These are phyloP conservation scores for Aplodontia rufa DNA, from an alignment of 2,113 vertebrate species.

Conservation along the genomic window DNA sequence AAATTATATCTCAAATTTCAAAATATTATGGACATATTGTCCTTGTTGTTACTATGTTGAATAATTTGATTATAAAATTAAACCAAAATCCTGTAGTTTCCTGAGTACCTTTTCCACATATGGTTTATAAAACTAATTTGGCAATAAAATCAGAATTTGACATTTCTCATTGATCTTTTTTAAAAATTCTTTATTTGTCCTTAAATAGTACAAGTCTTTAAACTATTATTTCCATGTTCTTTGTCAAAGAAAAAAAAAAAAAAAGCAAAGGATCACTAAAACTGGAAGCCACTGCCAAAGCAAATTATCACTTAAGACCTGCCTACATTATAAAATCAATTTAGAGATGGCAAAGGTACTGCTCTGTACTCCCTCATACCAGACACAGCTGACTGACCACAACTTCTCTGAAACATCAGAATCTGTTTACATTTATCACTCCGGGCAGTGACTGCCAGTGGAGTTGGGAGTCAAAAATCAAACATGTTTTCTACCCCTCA, in stretches of 20 bases:
- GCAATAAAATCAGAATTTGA: slow-evolving; percentile 34
- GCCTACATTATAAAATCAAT: background rate
- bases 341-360: background rate
- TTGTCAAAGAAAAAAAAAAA: background rate
- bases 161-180: slow-evolving; percentile 20
- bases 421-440: background rate
- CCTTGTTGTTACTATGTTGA: background rate
- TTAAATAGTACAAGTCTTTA: slow-evolving; percentile 22
- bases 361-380: background rate
- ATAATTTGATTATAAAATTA: slow-evolving; percentile 52
- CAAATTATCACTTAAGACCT: background rate
- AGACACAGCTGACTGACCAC: background rate
- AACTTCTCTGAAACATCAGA: background rate
- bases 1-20: background rate
- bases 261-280: slow-evolving; percentile 21
- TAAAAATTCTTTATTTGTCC: background rate
- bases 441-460: background rate
- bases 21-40: background rate
- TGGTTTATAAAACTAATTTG: background rate
- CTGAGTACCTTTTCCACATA: background rate
- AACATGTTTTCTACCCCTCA: background rate
- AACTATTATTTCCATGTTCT: background rate
- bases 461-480: background rate
- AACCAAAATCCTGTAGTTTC: slow-evolving; percentile 25
- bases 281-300: background rate